A percentile compares a stretch with the other conserved stretches of the same genome.
Conservation (phyloP, 2,888 invertebrate species). For the Morpho achilles region DNA sequence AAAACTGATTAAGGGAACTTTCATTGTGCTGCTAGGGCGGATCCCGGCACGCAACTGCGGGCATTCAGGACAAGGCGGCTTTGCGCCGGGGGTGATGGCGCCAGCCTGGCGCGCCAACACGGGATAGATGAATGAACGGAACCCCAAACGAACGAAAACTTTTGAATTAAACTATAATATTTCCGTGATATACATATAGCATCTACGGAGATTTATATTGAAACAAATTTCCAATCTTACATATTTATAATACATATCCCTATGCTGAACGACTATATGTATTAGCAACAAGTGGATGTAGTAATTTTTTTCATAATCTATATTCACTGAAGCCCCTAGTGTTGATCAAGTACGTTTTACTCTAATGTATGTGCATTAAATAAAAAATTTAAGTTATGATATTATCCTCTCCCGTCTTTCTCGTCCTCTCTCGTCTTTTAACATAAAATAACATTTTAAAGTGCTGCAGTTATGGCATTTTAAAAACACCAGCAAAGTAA, state of each 20-base stretch:
- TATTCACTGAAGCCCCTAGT: too few relatives aligned
- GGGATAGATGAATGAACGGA: slow-evolving; percentile 31
- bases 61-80: slow-evolving; percentile 44
- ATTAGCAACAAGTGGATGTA: too few relatives aligned
- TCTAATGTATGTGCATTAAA: neutral
- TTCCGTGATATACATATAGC: neutral
- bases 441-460: slow-evolving; percentile 2
- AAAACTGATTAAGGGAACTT: slow-evolving; percentile 35
- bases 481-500: too few relatives aligned
- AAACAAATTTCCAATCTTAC: too few relatives aligned
- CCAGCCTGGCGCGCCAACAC: slow-evolving; percentile 51
- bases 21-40: slow-evolving; percentile 61
- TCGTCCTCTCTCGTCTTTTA: neutral
- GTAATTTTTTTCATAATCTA: too few relatives aligned
- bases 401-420: too few relatives aligned
- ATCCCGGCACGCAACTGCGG: slow-evolving; percentile 59
- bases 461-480: neutral
- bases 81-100: slow-evolving; percentile 57
- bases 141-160: slow-evolving; percentile 17
- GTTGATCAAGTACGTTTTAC: too few relatives aligned
- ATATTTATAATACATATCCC: too few relatives aligned
- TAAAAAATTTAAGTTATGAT: too few relatives aligned
- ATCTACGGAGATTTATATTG: too few relatives aligned
- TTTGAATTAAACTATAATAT: neutral
- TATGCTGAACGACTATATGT: too few relatives aligned